These are phyloP conservation scores for Neomorphus geoffroyi DNA, from an alignment of 2,797 vertebrate species.

Conservation along the genomic window DNA sequence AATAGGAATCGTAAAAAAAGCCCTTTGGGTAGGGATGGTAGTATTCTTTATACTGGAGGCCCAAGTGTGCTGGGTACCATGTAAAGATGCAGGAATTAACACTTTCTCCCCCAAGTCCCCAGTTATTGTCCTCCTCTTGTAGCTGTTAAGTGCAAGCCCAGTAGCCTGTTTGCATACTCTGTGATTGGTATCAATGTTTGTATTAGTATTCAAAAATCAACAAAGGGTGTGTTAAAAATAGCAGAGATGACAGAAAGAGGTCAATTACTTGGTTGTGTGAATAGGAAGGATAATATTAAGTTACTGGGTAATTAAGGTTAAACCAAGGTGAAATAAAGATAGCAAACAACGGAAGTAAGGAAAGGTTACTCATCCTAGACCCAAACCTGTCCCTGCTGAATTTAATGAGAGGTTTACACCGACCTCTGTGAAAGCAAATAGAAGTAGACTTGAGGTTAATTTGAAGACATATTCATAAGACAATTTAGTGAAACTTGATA, in stretches of 20 bases:
- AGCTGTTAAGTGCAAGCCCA: constrained; percentile 15
- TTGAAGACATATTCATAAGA: not conserved
- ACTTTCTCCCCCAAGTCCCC: not conserved
- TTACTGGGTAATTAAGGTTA: constrained; percentile 71
- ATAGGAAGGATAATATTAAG: constrained; percentile 62
- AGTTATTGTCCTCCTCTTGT: not conserved
- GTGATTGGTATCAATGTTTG: constrained; percentile 64
- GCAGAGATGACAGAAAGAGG: constrained; percentile 67
- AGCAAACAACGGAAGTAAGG: constrained; percentile 39
- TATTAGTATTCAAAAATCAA: constrained; percentile 69
- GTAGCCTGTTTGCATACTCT: constrained; percentile 59
- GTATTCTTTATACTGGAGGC: not conserved
- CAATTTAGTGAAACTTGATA: constrained; percentile 22
- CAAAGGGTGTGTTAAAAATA: constrained; percentile 67
- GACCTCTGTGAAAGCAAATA: not conserved
- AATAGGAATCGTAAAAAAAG: not conserved
- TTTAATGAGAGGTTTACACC: not conserved
- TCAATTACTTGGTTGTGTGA: constrained; percentile 65
- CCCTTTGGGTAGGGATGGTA: not conserved
- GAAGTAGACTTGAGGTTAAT: constrained; percentile 9
- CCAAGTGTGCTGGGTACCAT: not conserved
- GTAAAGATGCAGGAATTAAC: not conserved
- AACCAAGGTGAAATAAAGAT: constrained; percentile 63
- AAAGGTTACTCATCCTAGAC: constrained; percentile 20
- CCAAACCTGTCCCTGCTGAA: not conserved